Conservation (phyloP, 2,888 invertebrate species). For the Drosophila mimetica region DNA sequence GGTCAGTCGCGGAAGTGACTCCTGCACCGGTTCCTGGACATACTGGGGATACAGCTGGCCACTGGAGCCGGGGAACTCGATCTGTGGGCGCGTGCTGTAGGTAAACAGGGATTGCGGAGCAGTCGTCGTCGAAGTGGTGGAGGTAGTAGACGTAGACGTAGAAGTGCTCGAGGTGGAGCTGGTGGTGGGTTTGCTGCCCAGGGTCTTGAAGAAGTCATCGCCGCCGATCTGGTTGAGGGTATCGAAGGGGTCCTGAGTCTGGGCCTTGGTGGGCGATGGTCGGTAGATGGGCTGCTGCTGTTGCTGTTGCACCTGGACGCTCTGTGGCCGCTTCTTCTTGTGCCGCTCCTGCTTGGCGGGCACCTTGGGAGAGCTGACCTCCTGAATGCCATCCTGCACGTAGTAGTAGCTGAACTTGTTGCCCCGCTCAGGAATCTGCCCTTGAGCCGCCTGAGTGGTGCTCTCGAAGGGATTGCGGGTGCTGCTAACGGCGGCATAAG, state of each 20-base stretch:
- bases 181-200: conserved; percentile 55
- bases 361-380: conserved; percentile 80
- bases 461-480: conserved; percentile 66
- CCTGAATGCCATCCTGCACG: conserved; percentile 81
- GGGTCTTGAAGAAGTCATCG: conserved; percentile 82
- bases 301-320: conserved; percentile 69
- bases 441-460: conserved; percentile 36
- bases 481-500: conserved; percentile 47
- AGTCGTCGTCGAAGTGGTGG: conserved; percentile 84
- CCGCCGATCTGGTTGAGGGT: conserved; percentile 82
- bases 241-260: conserved; percentile 74
- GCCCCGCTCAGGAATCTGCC: conserved; percentile 67
- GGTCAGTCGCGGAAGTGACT: conserved; percentile 69
- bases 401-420: conserved; percentile 81
- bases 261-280: conserved; percentile 61
- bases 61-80: conserved; percentile 79
- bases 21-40: conserved; percentile 51
- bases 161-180: conserved; percentile 83
- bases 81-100: conserved; percentile 77
- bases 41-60: conserved; percentile 80
- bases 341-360: conserved; percentile 80
- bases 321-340: conserved; percentile 82
- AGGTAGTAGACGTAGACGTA: conserved; percentile 84
- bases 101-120: conserved; percentile 72
- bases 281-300: conserved; percentile 74